Percentiles rank a stretch among this genome's conserved stretches.
phyloP scores from a whole-genome alignment of 2,797 vertebrate genomes.

The Neomorphus geoffroyi region DNA sequence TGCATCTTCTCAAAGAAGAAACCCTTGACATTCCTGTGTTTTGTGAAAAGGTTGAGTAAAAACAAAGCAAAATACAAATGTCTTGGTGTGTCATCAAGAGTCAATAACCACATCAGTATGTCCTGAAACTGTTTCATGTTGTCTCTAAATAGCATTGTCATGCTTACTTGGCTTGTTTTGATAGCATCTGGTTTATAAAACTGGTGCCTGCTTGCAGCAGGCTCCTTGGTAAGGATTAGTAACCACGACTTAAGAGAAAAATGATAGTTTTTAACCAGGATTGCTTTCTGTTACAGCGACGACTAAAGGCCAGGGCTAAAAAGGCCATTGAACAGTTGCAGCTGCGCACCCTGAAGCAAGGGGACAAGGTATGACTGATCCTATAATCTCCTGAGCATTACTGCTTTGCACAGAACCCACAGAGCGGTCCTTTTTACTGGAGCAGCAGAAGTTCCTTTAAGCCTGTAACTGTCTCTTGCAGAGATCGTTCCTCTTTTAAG shows the following conservation, averaged over 20 bases:
- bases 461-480: neutral
- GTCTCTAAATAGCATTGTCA: neutral
- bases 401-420: neutral
- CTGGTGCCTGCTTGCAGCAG: neutral
- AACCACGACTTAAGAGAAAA: neutral
- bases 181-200: neutral
- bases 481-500: neutral
- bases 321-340: conserved; percentile 85
- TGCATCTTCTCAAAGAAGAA: neutral
- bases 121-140: neutral
- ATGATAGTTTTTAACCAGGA: neutral
- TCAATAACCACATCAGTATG: neutral
- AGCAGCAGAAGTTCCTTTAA: neutral
- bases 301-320: conserved; percentile 86
- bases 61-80: neutral
- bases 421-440: accelerated
- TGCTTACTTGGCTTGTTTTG: neutral
- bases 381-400: neutral
- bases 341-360: conserved; percentile 85
- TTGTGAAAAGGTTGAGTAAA: neutral
- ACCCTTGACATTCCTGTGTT: neutral
- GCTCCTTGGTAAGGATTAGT: neutral
- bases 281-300: conserved; percentile 74
- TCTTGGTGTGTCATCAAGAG: neutral
- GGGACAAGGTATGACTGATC: conserved; percentile 80